Evolutionary conservation across 2,113 vertebrate genomes (phyloP).

Genomic region (Thinocorus orbignyianus): DNA sequence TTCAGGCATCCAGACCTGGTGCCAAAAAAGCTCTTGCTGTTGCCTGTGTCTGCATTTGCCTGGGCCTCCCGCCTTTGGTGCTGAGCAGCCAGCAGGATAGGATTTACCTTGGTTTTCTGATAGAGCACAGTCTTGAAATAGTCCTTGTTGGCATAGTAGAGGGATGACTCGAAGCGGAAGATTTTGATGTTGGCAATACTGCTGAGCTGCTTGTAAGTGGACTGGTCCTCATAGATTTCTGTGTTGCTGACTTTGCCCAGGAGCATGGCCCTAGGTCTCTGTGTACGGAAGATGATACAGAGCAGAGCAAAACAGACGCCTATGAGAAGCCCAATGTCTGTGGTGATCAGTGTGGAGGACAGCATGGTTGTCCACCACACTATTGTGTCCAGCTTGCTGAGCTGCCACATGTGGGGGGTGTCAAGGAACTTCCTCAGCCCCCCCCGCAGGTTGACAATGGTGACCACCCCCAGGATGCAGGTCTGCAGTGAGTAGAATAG

Average conservation of each 20-base stretch:
- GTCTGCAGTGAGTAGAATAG: constrained; percentile 67
- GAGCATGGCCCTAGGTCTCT: constrained; percentile 73
- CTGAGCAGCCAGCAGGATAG: constrained; percentile 63
- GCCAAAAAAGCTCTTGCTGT: background rate
- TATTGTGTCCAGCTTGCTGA: constrained; percentile 78
- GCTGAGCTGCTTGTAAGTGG: constrained; percentile 76
- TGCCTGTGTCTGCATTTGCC: background rate
- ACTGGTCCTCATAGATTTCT: constrained; percentile 81
- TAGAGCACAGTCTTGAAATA: constrained; percentile 83
- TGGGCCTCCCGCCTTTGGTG: background rate
- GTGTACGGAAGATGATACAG: constrained; percentile 81
- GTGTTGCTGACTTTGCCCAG: constrained; percentile 74
- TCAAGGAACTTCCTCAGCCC: constrained; percentile 80
- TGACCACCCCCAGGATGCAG: constrained; percentile 85
- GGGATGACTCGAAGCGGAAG: constrained; percentile 81
- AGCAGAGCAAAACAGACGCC: constrained; percentile 83
- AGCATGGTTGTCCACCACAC: constrained; percentile 87
- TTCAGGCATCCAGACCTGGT: background rate
- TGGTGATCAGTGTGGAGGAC: constrained; percentile 83
- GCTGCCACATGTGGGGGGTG: constrained; percentile 80
- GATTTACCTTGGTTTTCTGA: constrained; percentile 73
- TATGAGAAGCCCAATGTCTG: constrained; percentile 83
- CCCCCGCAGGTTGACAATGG: constrained; percentile 84
- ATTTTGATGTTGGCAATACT: constrained; percentile 76
- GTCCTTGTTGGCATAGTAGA: constrained; percentile 89